Base-by-base conservation (phyloP, 2,797 vertebrate genomes). In the Smutsia temminckii region DNA sequence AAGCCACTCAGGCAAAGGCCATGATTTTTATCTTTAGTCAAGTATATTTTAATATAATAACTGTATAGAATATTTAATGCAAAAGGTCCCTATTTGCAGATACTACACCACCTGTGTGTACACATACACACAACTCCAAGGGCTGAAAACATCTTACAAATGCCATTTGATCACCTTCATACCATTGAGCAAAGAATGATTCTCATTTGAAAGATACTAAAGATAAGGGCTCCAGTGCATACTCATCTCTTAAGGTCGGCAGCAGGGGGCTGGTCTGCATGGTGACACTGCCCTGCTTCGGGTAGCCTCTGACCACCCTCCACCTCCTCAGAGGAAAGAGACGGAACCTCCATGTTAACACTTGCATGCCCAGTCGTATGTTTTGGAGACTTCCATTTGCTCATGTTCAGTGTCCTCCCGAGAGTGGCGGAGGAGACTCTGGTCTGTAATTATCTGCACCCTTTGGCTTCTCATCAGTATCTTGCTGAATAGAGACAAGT, bases 371-470 rank as follows among this genome's bases (percentile, higher is more conserved):
- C 8, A 10, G 21, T 68, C 37, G 32, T 86, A 46, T 0, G 5
- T 17, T 20, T 34, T 21, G 51, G 59, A 23, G 9, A 8, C 53
- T 77, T 87, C 37, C 23, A 3, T 64, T 40, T 66, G 10, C 51
- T 84, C 9, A 18, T 49, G 4, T 29, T 49, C 11, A 3, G 9
- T 25, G 23, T 61, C 64, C 63, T 92, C 27, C 27, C 13, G 20
- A 81, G 20, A 89, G 11, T 5, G 11, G 14, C 21, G 21, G 68
- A 78, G 66, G 17, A 46, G 57, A 77, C n/a, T 49, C 51, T 83
- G 14, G 8, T 55, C 40, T 93, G 34, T 80, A 89, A 95, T 93
- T 90, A 75, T 23, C 25, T 55, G 25, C 16, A 93, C 93, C 55
- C 32, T 86, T 80, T 32, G 29, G 17, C 57, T n/a, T 94, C 68